These are phyloP conservation scores for Lacanobia oleracea DNA, from an alignment of 2,888 invertebrate genomes.

Conservation along the genomic window DNA sequence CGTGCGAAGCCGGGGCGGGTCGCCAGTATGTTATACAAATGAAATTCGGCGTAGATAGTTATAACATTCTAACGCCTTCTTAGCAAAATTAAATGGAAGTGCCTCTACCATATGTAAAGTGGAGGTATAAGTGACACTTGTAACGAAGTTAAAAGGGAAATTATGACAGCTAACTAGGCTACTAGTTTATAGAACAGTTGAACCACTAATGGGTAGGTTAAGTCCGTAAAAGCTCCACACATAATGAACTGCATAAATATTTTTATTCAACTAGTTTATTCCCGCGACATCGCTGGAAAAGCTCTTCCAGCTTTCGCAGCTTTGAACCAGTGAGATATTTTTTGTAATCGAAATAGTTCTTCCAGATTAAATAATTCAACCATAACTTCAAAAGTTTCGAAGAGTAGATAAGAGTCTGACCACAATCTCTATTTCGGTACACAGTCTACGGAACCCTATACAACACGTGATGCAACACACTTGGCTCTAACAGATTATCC, in stretches of 20 bases:
- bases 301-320: too few species aligned
- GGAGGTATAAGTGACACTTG: constrained; percentile 10
- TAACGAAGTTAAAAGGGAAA: background rate
- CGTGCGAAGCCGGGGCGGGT: too few species aligned
- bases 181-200: background rate
- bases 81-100: background rate
- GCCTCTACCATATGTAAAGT: background rate
- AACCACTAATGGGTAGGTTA: background rate
- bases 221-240: background rate
- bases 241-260: too few species aligned
- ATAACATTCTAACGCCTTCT: background rate
- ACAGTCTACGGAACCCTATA: constrained; percentile 2
- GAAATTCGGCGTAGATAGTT: background rate
- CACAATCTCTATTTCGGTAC: background rate
- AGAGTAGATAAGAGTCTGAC: too few species aligned
- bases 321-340: too few species aligned
- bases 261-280: too few species aligned
- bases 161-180: background rate
- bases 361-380: too few species aligned
- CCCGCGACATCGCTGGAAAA: too few species aligned
- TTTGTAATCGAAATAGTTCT: too few species aligned
- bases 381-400: too few species aligned
- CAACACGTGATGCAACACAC: constrained; percentile 1
- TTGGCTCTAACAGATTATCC: constrained; percentile 28
- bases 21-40: too few species aligned